Base-by-base conservation (phyloP, 2,888 invertebrate genomes). In the Tipula helvola region DNA sequence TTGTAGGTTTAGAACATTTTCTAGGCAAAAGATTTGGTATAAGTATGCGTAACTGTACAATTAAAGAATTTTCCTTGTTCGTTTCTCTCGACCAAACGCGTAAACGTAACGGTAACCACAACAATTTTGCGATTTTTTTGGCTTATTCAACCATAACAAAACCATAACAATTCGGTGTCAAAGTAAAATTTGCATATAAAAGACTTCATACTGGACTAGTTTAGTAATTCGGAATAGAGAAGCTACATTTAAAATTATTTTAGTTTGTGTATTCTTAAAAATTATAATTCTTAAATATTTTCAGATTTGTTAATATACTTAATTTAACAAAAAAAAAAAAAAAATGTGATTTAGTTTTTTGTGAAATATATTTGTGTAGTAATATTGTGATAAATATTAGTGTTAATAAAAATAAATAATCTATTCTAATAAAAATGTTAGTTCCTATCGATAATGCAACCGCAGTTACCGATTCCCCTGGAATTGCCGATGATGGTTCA, bases 401-500 rank as follows among this genome's bases (percentile, higher is more conserved):
- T 71, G 28, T 18, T 71, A 28, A 28, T 52, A 71, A 18, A 16
- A 57, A 57, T 16, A 57, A 57, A 57, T 18, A 71, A 71, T 71
- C 28, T 52, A 71, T 28, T 28, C 28, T 12, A 57, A 36, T 1
- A 83, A 84, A 84, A 39, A 84, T 84, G 84, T 84, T 41, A 84
- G 84, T 84, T 84, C 84, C 84, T 84, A 84, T 52, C 52, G n/a
- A 84, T 39, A 84, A 83, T 83, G 10, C 36, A 83, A 83, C 83
- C 3, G 52, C 8, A n/a, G 52, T 10, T 71, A 28, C 28, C 28
- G 28, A 71, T 71, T 8, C 28, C 18, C 28, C 28, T 10, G 71
- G 10, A 71, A 12, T 71, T 18, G 28, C 28, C 71, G 71, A 71
- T 71, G 88, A 87, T 86, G 85, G 89, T 86, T 87, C 88, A 7